Conservation (phyloP, 2,113 vertebrate species). For the Ploceus nigricollis region DNA sequence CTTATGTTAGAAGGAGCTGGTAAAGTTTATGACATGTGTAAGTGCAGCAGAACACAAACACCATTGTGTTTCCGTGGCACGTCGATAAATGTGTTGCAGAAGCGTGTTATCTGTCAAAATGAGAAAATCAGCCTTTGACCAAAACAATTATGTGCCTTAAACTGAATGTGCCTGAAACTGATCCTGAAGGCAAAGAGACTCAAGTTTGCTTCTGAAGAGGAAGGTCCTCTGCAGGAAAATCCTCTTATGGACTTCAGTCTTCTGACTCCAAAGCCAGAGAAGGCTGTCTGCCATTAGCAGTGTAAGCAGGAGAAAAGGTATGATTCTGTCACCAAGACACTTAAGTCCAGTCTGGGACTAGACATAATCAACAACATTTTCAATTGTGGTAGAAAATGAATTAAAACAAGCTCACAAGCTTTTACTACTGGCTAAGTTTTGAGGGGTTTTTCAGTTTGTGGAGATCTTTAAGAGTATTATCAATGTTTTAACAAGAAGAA, state of each 20-base stretch:
- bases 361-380: background rate
- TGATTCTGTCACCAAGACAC: background rate
- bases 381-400: background rate
- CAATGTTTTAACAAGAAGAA: background rate
- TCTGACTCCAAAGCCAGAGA: background rate
- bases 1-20: background rate
- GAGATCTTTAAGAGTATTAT: background rate
- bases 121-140: background rate
- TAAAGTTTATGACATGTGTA: background rate
- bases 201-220: background rate
- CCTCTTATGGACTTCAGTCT: background rate
- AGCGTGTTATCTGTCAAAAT: background rate
- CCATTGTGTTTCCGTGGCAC: fast-evolving
- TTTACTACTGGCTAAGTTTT: background rate
- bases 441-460: background rate
- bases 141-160: background rate
- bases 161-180: background rate
- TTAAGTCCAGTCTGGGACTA: background rate
- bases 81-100: background rate
- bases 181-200: background rate
- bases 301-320: background rate
- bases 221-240: background rate
- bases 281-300: background rate
- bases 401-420: background rate
- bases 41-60: background rate